Conservation (phyloP, 2,113 vertebrate species). For the Monopterus albus region DNA sequence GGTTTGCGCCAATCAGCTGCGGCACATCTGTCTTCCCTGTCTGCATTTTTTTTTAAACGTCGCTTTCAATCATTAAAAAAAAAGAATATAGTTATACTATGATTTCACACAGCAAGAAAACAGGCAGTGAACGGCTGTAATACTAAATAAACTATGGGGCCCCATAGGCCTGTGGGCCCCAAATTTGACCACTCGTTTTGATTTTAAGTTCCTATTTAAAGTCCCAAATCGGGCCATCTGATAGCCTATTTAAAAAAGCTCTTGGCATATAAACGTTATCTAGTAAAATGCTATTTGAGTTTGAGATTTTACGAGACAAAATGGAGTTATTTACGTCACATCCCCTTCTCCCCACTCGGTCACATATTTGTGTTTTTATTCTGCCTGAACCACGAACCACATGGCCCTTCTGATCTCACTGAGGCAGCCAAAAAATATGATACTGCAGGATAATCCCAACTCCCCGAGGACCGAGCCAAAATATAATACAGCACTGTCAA, state of each 20-base stretch:
- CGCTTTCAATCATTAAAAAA: background rate
- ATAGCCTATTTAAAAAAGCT: background rate
- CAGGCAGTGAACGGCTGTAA: no score
- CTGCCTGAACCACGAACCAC: conserved; percentile 28
- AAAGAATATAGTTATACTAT: background rate
- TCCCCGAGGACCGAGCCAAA: conserved; percentile 60
- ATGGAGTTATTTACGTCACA: conserved; percentile 6
- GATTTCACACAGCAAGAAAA: conserved; percentile 11
- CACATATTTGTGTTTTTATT: conserved; percentile 41
- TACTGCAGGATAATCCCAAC: conserved; percentile 68
- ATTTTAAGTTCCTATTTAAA: background rate
- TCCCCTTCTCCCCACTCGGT: conserved; percentile 1
- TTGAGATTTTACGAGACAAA: background rate
- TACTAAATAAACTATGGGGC: background rate
- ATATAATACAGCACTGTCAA: conserved; percentile 73
- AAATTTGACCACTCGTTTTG: conserved; percentile 4
- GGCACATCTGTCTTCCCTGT: conserved; percentile 16
- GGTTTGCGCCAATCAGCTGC: conserved; percentile 19
- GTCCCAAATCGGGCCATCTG: background rate
- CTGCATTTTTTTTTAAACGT: background rate
- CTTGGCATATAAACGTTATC: background rate
- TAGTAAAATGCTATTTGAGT: background rate
- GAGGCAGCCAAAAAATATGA: conserved; percentile 58
- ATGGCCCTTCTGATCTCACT: conserved; percentile 30
- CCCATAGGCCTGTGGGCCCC: conserved; percentile 44